Evolutionary conservation across 1,140 invertebrate genomes (phyloP).

Genomic region (Meloidogyne floridensis): DNA sequence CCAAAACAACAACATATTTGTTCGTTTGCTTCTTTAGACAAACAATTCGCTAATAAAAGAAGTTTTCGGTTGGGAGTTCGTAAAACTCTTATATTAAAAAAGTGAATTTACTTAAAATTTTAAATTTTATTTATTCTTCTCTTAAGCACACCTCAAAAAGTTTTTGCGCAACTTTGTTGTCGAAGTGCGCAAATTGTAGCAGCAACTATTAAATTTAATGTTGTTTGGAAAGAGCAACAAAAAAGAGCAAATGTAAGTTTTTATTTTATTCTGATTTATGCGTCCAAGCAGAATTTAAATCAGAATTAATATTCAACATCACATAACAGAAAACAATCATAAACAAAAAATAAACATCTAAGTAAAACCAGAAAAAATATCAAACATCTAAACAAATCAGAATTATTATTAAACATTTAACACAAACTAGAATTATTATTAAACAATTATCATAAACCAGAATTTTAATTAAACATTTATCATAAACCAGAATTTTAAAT

Average conservation of each 20-base stretch:
- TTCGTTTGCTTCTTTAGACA: constrained; percentile 34
- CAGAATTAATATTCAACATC: no score
- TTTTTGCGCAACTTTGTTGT: constrained; percentile 10
- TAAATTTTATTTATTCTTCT: neutral
- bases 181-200: constrained; percentile 4
- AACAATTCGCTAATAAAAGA: constrained; percentile 42
- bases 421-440: no score
- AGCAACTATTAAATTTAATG: constrained; percentile 36
- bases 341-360: no score
- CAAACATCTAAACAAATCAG: no score
- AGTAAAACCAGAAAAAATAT: no score
- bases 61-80: constrained; percentile 37
- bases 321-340: no score
- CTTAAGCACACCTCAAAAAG: constrained; percentile 22
- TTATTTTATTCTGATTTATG: neutral
- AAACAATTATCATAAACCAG: no score
- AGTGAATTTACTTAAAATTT: constrained; percentile 31
- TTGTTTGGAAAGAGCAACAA: constrained; percentile 37
- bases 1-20: constrained; percentile 40
- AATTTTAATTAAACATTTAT: no score
- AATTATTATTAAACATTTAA: no score
- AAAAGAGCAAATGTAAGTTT: constrained; percentile 3
- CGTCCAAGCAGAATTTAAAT: no score
- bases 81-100: constrained; percentile 32
- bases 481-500: no score